Base-by-base conservation (phyloP, 2,888 invertebrate genomes). In the Doris montereyensis region DNA sequence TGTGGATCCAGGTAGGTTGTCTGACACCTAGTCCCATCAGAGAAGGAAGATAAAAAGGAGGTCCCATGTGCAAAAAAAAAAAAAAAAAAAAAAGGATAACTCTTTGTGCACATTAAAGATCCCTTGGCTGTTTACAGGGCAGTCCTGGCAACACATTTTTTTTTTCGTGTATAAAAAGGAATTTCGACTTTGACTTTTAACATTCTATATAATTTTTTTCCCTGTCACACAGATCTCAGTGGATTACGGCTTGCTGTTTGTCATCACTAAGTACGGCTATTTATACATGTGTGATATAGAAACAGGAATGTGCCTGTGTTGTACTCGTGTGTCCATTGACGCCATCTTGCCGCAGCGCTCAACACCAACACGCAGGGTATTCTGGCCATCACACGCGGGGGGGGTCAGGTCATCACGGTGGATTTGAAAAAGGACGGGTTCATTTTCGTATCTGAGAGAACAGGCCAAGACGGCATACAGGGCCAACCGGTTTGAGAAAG, bases 201-300 rank as follows among this genome's bases (percentile, higher is more conserved):
- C n/a, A n/a, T n/a, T n/a, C n/a, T n/a, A n/a, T n/a, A n/a, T 4
- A 8, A 60, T 60, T 3, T n/a, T n/a, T n/a, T n/a, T n/a, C n/a
- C n/a, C n/a, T n/a, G n/a, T n/a, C n/a, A 80, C 84, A 2, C 84
- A 91, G 91, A 90, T 90, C n/a, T 91, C 90, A 28, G 81, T 84
- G 4, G 85, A 88, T 68, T 87, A 87, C 74, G 91, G 91, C 1
- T 84, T 92, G 78, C 85, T 91, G 73, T 91, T 90, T 83, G 84
- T 91, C 68, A 83, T 91, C 21, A 91, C 92, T 24, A 92, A 92
- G 81, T 91, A 91, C 84, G 91, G 91, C 21, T 88, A 88, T 79
- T 83, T 91, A 81, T 91, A 90, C 83, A 82, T 91, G 62, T 90
- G 90, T 86, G 91, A 91, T 82, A 86, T 92, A 88, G 91, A 91